Percentiles rank a stretch among this genome's conserved stretches.
phyloP scores from a whole-genome alignment of 2,888 invertebrate species.

The Hoplodrina blanda region DNA sequence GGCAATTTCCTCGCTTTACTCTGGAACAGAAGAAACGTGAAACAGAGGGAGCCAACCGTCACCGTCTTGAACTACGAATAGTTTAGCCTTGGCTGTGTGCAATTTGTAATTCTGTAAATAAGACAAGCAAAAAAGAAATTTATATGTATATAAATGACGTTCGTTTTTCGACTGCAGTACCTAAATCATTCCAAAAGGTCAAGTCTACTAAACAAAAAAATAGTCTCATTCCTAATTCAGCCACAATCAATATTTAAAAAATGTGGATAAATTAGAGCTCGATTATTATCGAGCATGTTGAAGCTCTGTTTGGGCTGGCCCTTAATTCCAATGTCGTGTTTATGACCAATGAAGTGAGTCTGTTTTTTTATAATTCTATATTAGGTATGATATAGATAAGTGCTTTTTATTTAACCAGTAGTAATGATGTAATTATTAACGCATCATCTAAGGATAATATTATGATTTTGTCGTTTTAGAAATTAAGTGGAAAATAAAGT shows the following conservation, averaged over 20 bases:
- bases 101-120: background rate
- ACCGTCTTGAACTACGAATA: no score
- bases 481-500: conserved; percentile 1
- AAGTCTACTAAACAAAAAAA: no score
- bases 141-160: no score
- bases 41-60: no score
- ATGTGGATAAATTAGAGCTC: no score
- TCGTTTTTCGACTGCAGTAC: no score
- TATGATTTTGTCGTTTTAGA: background rate
- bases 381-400: conserved; percentile 6
- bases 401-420: conserved; percentile 43
- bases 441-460: conserved; percentile 42
- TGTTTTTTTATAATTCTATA: conserved; percentile 19
- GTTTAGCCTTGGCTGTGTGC: background rate
- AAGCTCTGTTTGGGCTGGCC: no score
- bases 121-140: background rate
- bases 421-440: conserved; percentile 44
- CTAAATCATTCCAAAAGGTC: no score
- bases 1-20: background rate
- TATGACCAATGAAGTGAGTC: conserved; percentile 32
- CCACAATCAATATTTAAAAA: no score
- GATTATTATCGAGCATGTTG: no score
- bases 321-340: conserved; percentile 23
- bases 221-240: no score
- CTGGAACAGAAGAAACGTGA: background rate